Percentiles rank a stretch among this genome's conserved stretches.
Conservation (phyloP, 53 echinoderm and acorn worm species). For the Crossaster papposus region DNA sequence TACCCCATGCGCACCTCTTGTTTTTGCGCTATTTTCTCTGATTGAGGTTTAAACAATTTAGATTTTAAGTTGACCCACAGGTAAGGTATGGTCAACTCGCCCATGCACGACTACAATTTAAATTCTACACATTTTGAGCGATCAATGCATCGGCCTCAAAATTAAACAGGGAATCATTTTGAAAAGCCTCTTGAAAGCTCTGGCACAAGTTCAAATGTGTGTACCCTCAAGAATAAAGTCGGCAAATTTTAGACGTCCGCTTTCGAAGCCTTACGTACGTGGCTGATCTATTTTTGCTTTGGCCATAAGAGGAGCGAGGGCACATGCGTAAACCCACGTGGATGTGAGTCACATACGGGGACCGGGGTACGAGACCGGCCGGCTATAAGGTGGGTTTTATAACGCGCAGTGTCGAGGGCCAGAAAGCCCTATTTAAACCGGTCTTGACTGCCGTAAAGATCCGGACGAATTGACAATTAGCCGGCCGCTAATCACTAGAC, state of each 20-base stretch:
- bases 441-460: neutral
- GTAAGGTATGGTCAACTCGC: no score
- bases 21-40: no score
- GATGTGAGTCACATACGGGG: constrained; percentile 20
- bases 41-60: no score
- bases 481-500: neutral
- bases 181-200: neutral
- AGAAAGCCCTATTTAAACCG: neutral
- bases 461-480: neutral
- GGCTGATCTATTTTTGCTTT: neutral
- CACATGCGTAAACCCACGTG: neutral
- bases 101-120: no score
- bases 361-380: neutral
- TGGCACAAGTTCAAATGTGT: constrained; percentile 4
- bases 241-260: constrained; percentile 50
- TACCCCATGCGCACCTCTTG: no score
- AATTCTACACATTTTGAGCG: no score
- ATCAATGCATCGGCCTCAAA: no score
- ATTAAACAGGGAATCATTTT: neutral
- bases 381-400: neutral
- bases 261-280: neutral
- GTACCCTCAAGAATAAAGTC: neutral
- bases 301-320: neutral
- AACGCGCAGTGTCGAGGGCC: neutral
- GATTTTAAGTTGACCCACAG: no score